Evolutionary conservation across 2,113 vertebrate species (phyloP), one percentile per base, ranked within the genome.

Genomic region (Misgurnus mizolepis): DNA sequence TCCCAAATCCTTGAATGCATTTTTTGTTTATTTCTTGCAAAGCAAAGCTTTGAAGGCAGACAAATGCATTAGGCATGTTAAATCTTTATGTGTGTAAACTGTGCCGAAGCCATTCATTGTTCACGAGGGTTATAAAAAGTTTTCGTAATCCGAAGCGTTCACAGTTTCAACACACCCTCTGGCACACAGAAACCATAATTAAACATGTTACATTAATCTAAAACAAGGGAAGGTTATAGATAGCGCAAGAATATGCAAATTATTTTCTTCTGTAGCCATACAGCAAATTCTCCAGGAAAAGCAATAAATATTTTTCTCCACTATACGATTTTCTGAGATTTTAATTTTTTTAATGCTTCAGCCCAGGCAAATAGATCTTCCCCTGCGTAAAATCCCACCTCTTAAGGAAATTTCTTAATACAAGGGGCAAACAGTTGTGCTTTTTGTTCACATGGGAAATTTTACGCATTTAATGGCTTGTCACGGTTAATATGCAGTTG

Each of bases 131-230:
- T 60, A 22, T 27, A 27, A 50, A 67, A 61, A 68, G 47, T 76
- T 83, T 53, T 49, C 5, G 9, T 67, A 62, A 76, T 74, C 6
- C 66, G 4, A 67, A 27, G 77, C 43, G 6, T 67, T 79, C 62
- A 5, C 78, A 56, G 43, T 55, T 15, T 6, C 11, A 7, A 80
- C 68, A 74, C 73, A 80, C 45, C 77, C 82, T 9, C 34, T 69
- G 70, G 70, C 64, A 43, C 39, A 22, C 18, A 6, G 40, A 80
- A 56, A 64, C 70, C 22, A 39, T 83, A 76, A 68, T 76, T 79
- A 56, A 76, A 67, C 79, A 74, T 79, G 82, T 79, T 79, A 53
- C 68, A 75, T 74, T 83, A 67, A 79, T 68, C 65, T 79, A 74
- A 50, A 80, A 79, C 73, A 56, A 80, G 65, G 70, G 58, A 65